Evolutionary conservation across 2,797 vertebrate genomes (phyloP).

Genomic region (Myotis daubentonii): DNA sequence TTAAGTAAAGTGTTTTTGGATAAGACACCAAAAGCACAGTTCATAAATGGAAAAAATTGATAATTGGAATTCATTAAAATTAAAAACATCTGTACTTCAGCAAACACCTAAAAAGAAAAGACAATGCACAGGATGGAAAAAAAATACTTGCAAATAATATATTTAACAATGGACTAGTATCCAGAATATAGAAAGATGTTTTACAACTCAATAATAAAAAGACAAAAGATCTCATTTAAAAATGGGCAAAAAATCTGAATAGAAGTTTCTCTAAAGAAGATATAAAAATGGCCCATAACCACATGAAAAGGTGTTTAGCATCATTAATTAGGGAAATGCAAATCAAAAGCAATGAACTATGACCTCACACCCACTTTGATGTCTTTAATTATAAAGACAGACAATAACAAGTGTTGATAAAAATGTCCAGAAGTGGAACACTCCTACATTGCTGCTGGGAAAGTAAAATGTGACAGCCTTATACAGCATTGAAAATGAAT

Average conservation of each 20-base stretch:
- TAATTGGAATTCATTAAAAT: conserved; percentile 21
- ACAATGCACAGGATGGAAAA: neutral
- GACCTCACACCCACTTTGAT: neutral
- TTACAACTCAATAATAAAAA: neutral
- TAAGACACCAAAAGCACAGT: neutral
- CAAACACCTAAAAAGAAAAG: neutral
- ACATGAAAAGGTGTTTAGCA: neutral
- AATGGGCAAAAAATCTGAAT: neutral
- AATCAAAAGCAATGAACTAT: neutral
- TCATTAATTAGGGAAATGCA: neutral
- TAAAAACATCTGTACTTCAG: neutral
- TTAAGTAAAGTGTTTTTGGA: neutral
- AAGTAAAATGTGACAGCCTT: conserved; percentile 2
- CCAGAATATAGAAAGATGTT: neutral
- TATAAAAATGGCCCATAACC: neutral
- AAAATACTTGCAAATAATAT: neutral
- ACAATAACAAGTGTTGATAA: neutral
- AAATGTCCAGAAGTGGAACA: neutral
- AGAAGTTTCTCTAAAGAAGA: neutral
- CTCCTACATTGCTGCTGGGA: neutral
- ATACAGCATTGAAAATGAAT: neutral
- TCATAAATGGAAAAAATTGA: neutral
- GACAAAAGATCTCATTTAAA: conserved; percentile 4
- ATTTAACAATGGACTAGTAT: neutral
- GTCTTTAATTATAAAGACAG: neutral